Base-by-base conservation (phyloP, 2,888 invertebrate species). In the Idaea straminata region DNA sequence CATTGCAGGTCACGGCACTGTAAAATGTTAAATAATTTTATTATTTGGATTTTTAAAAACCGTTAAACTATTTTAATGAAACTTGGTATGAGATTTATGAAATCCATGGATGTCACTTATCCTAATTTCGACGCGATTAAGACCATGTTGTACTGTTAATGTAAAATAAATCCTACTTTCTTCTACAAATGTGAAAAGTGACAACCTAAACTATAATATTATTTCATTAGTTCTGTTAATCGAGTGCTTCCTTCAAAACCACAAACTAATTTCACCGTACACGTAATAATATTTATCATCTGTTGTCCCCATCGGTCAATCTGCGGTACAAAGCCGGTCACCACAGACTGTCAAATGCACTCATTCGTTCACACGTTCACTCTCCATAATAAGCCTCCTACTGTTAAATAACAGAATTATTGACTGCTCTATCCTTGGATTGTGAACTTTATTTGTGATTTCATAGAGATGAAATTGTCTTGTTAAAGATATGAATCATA, bases 341-440 rank as follows among this genome's bases (percentile, higher is more conserved):
- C 61, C 65, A 66, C 68, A 66, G 73, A 77, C 80, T 81, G 83
- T 83, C 83, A 80, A 73, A 75, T 73, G 70, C 85, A 86, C 79
- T 67, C 81, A 69, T 71, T 35, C 59, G 73, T 83, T 86, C 84
- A 76, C 84, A 84, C 81, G 77, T 67, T 70, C 66, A 65, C 66
- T 63, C 62, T 70, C 25, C 70, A 74, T 83, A 84, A 85, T 85
- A 85, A 85, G 83, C 83, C 81, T 81, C 81, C 82, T 76, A 79
- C 78, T 75, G 83, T 77, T 78, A 47, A 47, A 47, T 10, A 47
- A 47, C 47, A 47, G 47, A 47, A 10, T 47, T 47, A 47, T 10
- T 7, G 10, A 47, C 47, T 10, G 10, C 4, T 10, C 47, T 4
- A 4, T 4, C 47, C 68, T 61, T 4, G 5, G 5, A 74, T 63